Conservation (phyloP, 2,797 vertebrate species). For the Ciconia nigra region DNA sequence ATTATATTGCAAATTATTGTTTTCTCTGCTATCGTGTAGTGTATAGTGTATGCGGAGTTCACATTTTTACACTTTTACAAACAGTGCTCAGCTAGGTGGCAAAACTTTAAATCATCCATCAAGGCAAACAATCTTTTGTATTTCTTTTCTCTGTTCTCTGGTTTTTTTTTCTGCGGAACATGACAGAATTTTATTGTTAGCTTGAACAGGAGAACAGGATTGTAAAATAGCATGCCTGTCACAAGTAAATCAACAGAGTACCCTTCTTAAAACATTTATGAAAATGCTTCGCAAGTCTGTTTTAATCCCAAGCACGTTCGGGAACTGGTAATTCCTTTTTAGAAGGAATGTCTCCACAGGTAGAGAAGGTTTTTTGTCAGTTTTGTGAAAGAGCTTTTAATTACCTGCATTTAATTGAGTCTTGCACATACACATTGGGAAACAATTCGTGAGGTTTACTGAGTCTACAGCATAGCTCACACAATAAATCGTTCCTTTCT, state of each 20-base stretch:
- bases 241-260: background rate
- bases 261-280: background rate
- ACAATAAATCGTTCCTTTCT: background rate
- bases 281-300: background rate
- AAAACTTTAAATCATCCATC: background rate
- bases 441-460: slow-evolving; percentile 31
- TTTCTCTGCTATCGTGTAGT: background rate
- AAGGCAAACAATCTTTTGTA: background rate
- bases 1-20: background rate
- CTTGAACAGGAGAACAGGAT: background rate
- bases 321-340: background rate
- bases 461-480: background rate
- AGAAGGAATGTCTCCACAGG: background rate
- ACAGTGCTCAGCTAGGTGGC: background rate
- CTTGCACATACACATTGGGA: background rate
- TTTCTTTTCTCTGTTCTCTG: background rate
- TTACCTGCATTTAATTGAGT: slow-evolving; percentile 32
- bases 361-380: background rate
- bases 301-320: background rate
- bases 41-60: background rate
- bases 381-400: slow-evolving; percentile 46
- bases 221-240: background rate
- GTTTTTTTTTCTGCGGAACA: background rate
- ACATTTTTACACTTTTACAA: background rate
- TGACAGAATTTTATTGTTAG: background rate